A percentile compares a stretch with the other conserved stretches of the same genome.
Conservation (phyloP, 2,888 invertebrate genomes). For the Caenorhabditis sp. region DNA sequence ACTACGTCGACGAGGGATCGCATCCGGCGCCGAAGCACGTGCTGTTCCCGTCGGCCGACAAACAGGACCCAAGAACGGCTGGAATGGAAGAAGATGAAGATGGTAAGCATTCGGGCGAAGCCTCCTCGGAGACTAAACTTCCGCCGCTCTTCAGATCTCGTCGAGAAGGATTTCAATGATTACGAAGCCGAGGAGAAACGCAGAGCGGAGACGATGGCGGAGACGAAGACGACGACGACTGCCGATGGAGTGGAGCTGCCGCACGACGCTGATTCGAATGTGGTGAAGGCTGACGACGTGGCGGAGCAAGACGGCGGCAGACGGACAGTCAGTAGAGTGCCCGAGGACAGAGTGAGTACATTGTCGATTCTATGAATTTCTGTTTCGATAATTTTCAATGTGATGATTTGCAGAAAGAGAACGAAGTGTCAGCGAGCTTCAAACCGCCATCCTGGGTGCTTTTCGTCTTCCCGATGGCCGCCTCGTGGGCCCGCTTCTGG, state of each 20-base stretch:
- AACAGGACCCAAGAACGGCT: conserved; percentile 61
- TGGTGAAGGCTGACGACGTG: conserved; percentile 15
- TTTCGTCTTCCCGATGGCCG: conserved; percentile 66
- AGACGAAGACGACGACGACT: conserved; percentile 2
- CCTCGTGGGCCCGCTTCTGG: conserved; percentile 64
- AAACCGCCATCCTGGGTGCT: conserved; percentile 63
- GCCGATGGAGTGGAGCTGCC: conserved; percentile 45
- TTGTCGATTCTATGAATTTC: not conserved
- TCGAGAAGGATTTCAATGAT: conserved; percentile 68
- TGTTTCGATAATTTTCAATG: too few species aligned
- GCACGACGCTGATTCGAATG: conserved; percentile 35
- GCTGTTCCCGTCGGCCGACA: conserved; percentile 66
- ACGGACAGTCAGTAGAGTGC: conserved; percentile 38
- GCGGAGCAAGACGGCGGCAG: conserved; percentile 17
- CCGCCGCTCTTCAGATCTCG: conserved; percentile 62
- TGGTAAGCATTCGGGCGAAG: conserved; percentile 17
- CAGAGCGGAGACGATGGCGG: conserved; percentile 10
- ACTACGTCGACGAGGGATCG: conserved; percentile 58
- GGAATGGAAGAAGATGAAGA: conserved; percentile 63
- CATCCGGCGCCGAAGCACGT: conserved; percentile 59
- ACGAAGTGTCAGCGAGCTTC: conserved; percentile 48
- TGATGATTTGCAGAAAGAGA: conserved; percentile 25
- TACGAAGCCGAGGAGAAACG: conserved; percentile 59
- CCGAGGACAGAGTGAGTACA: conserved; percentile 29
- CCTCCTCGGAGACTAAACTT: too few species aligned